Evolutionary conservation across 2,113 vertebrate genomes (phyloP).

Genomic region (Heteronetta atricapilla): DNA sequence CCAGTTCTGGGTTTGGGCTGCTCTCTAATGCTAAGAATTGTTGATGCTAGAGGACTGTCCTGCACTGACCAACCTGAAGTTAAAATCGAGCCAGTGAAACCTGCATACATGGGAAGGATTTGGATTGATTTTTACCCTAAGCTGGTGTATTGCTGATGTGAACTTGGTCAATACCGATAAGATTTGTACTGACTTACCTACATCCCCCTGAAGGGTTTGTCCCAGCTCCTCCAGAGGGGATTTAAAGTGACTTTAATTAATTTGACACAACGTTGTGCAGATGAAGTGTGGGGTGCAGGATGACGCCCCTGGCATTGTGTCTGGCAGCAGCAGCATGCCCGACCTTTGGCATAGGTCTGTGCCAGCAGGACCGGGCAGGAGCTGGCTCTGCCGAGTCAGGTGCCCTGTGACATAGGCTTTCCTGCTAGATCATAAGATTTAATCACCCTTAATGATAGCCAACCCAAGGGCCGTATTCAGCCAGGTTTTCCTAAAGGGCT

Average conservation of each 20-base stretch:
- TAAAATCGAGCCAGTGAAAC: background rate
- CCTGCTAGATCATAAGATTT: too few species aligned
- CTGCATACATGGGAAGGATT: background rate
- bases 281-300: background rate
- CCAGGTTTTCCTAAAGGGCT: too few species aligned
- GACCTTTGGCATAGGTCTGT: background rate
- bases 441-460: too few species aligned
- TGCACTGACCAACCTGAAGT: rapidly evolving
- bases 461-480: too few species aligned
- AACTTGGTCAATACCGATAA: background rate
- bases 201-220: background rate
- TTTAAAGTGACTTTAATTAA: background rate
- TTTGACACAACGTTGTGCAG: background rate
- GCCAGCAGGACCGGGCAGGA: too few species aligned
- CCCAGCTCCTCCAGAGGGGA: background rate
- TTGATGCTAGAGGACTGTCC: background rate
- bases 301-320: too few species aligned
- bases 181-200: background rate
- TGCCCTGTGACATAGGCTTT: rapidly evolving
- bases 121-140: background rate
- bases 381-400: background rate
- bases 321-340: background rate
- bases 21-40: background rate
- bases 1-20: background rate
- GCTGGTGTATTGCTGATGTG: rapidly evolving